Base-by-base conservation (phyloP, 2,797 vertebrate genomes). In the Gadopsis marmoratus region DNA sequence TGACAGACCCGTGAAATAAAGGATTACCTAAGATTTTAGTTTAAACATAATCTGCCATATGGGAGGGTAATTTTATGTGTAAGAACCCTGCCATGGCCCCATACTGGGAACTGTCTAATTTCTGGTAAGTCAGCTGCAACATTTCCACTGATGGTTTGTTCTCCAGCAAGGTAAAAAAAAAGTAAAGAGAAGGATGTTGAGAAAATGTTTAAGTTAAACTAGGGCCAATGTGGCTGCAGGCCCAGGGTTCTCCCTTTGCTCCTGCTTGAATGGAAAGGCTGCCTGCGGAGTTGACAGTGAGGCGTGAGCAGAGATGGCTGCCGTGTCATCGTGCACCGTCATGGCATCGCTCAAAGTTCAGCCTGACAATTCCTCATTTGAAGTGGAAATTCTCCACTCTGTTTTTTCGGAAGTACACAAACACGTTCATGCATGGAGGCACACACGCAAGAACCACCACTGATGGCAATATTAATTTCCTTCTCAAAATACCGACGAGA, bases 381-480 rank as follows among this genome's bases (percentile, higher is more conserved):
- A 88, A 81, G 84, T 88, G 88, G 89, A 91, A 88, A 87, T 80
- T 90, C 71, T 86, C 72, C 16, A 19, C 82, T 83, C 60, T 13
- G 37, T 69, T 88, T 81, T 85, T 85, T 77, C 77, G 65, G 87
- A 81, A 79, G 71, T 83, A 76, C 74, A 76, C 85, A 88, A 81
- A 89, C 88, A 84, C 74, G 8, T 76, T 60, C 23, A 12, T 43
- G 76, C 87, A 71, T 59, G 83, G 81, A 91, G 78, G 29, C 74
- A 78, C 84, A 70, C 80, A 88, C 66, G 86, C 84, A 86, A 87
- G 76, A 88, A 82, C 86, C 83, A 35, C 85, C 73, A 77, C 91
- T 92, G 89, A 94, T 94, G 89, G 87, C 84, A 78, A 93, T 94
- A 95, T 95, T 95, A 91, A 94, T 95, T 95, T 95, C 93, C 93